These are phyloP conservation scores for Amazonetta brasiliensis DNA, from an alignment of 2,797 vertebrate species.

Conservation along the genomic window DNA sequence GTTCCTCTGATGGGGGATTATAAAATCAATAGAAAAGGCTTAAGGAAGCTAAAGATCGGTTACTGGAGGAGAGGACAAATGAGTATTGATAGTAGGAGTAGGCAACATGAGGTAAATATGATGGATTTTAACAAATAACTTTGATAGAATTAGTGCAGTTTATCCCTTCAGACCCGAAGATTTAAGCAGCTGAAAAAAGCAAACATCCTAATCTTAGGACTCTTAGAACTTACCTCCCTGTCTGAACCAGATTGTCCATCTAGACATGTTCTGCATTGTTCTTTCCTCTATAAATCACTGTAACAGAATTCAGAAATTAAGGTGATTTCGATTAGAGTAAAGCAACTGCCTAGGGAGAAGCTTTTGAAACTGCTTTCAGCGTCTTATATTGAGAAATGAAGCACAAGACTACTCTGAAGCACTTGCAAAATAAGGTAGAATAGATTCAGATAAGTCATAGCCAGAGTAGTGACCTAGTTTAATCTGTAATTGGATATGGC, in stretches of 20 bases:
- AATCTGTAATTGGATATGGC: neutral
- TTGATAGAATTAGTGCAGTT: neutral
- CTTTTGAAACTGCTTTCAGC: neutral
- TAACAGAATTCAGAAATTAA: conserved; percentile 26
- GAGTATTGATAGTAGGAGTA: neutral
- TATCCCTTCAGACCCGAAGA: neutral
- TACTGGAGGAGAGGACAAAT: neutral
- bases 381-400: neutral
- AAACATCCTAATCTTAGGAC: neutral
- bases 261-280: conserved; percentile 78
- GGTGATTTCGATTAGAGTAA: neutral
- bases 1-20: neutral
- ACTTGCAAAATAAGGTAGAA: neutral
- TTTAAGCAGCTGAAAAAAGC: neutral
- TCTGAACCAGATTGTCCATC: neutral
- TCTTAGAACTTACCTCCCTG: conserved; percentile 27
- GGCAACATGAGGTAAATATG: neutral
- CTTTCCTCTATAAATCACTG: conserved; percentile 93
- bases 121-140: neutral
- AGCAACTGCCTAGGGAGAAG: neutral
- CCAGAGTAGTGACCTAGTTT: neutral
- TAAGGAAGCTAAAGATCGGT: neutral
- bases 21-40: neutral
- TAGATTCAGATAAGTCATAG: neutral
- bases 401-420: neutral